Conservation (phyloP, 2,888 invertebrate genomes). For the Sipunculus nudus region DNA sequence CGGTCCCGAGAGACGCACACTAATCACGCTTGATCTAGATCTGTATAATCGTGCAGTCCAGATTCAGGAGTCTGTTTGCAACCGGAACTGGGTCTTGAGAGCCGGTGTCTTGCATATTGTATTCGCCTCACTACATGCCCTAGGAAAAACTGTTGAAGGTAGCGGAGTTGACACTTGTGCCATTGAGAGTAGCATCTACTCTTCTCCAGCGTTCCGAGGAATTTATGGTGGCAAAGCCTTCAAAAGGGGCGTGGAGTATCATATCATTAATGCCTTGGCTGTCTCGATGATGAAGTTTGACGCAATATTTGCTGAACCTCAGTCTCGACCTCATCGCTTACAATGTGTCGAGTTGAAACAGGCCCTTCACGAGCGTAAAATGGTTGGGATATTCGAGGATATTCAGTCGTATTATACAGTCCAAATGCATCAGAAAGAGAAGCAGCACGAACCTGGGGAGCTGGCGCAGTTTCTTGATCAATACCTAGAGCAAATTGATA, state of each 20-base stretch:
- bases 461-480: constrained; percentile 15
- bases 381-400: neutral
- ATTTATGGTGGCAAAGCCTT: constrained; percentile 23
- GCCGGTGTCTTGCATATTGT: constrained; percentile 18
- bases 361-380: constrained; percentile 2
- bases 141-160: constrained; percentile 23
- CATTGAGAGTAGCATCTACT: constrained; percentile 25
- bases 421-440: no score
- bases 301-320: neutral
- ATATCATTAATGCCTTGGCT: constrained; percentile 3
- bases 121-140: constrained; percentile 28
- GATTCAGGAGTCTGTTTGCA: constrained; percentile 21
- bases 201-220: constrained; percentile 21
- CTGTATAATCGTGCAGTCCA: constrained; percentile 12
- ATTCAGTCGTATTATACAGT: neutral
- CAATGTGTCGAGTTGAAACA: neutral
- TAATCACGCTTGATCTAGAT: constrained; percentile 20
- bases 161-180: constrained; percentile 22
- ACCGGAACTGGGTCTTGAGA: constrained; percentile 17
- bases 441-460: constrained; percentile 7
- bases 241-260: constrained; percentile 26
- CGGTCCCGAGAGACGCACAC: constrained; percentile 16
- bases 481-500: constrained; percentile 10
- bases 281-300: constrained; percentile 7
- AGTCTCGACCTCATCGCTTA: neutral